These are phyloP conservation scores for Prietella phreatophila DNA, from an alignment of 2,113 vertebrate genomes.

Conservation along the genomic window DNA sequence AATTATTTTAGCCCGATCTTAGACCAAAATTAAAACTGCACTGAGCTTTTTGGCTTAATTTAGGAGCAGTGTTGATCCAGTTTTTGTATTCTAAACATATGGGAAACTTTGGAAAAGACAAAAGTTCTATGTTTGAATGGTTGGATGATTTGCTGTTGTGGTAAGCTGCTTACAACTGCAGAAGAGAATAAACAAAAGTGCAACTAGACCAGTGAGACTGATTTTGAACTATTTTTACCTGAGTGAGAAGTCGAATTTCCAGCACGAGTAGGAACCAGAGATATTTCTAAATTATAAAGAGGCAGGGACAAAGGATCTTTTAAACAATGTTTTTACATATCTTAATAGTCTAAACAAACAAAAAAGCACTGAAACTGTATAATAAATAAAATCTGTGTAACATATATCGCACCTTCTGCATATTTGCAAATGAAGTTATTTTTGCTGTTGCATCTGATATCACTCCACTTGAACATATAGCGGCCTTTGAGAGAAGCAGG, in stretches of 20 bases:
- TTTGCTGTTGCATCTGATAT: slow-evolving; percentile 86
- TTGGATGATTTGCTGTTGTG: not conserved
- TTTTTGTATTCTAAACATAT: not conserved
- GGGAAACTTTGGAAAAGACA: not conserved
- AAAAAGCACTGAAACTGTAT: not conserved
- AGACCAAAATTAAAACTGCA: not conserved
- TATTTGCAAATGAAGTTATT: slow-evolving; percentile 99
- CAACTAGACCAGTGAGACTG: not conserved
- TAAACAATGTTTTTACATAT: not conserved
- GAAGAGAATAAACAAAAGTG: not conserved
- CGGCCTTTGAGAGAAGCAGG: slow-evolving; percentile 73
- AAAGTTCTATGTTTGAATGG: not conserved
- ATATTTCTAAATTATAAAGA: slow-evolving; percentile 62
- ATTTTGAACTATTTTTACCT: slow-evolving; percentile 60
- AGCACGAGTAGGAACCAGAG: slow-evolving; percentile 54
- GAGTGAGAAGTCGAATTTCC: slow-evolving; percentile 53
- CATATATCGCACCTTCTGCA: slow-evolving; percentile 72
- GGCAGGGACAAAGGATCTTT: not conserved
- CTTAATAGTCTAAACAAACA: not conserved
- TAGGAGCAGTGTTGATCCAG: not conserved
- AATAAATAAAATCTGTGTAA: not conserved
- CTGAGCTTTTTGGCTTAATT: not conserved
- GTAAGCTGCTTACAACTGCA: not conserved
- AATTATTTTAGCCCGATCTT: not conserved
- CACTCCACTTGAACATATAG: slow-evolving; percentile 90